Evolutionary conservation across 2,888 invertebrate genomes (phyloP), one percentile per base, ranked within the genome.

Genomic region (Cosmopolites sordidus): DNA sequence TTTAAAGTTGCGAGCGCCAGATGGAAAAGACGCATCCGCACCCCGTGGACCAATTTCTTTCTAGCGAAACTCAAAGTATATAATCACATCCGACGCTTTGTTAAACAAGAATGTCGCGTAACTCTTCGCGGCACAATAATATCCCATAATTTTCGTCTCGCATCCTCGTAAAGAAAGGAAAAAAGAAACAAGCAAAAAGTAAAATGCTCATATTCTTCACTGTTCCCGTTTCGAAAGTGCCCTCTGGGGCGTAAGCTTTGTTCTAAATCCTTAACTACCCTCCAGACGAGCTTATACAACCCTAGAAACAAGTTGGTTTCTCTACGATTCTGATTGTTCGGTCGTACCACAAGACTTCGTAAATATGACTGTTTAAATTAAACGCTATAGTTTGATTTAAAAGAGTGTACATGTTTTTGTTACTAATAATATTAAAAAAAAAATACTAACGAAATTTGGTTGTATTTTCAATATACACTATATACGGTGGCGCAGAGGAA

Each of bases 181-280:
- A 22, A 22, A 22, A 5, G 22, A 22, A 22, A 22, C 3, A 22
- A 8, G 8, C 43, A 53, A 53, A 53, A 48, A 37, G 39, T 43
- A 52, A 51, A 48, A 53, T 48, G 43, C 53, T 53, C 43, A 48
- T 48, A 53, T 53, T 48, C 48, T 48, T 53, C 22, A 48, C 44
- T 40, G 38, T 38, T 38, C 40, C 46, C 37, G 42, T 42, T 54
- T 41, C 16, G 38, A 15, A 33, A 54, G 54, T 18, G 51, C 54
- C 33, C 54, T 51, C 54, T 45, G 18, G 54, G 51, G 54, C 33
- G 54, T 47, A 47, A 43, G 47, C 17, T 43, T 43, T 39, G 50
- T 43, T 50, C 47, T 54, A 50, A 54, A 51, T 54, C 51, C 54
- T 47, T 51, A 50, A 54, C 54, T 54, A 54, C 54, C 54, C 50